Evolutionary conservation across 2,888 invertebrate species (phyloP).

Genomic region (Helobdella robusta): DNA sequence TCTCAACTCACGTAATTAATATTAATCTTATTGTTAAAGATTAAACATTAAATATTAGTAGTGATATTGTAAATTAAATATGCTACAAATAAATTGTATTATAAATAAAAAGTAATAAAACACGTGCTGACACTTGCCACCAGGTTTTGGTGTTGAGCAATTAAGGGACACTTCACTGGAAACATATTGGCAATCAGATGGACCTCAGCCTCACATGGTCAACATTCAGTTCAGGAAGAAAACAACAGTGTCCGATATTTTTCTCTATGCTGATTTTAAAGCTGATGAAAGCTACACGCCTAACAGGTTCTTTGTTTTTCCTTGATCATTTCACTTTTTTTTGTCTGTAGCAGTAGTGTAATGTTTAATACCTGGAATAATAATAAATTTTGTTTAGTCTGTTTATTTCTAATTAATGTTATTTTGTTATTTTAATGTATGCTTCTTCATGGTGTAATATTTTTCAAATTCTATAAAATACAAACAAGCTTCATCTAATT

Average conservation of each 20-base stretch:
- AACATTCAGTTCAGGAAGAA: conserved; percentile 92
- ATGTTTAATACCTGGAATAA: too few relatives aligned
- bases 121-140: too few relatives aligned
- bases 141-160: conserved; percentile 94
- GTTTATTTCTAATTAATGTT: background rate
- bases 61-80: too few relatives aligned
- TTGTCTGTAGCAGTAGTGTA: background rate
- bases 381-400: too few relatives aligned
- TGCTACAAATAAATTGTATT: too few relatives aligned
- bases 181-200: conserved; percentile 99
- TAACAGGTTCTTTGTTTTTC: conserved; percentile 55
- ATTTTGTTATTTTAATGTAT: too few relatives aligned
- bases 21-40: too few relatives aligned
- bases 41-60: too few relatives aligned
- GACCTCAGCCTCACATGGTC: conserved; percentile 90
- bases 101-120: too few relatives aligned
- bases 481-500: background rate
- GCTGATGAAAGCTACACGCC: conserved; percentile 98
- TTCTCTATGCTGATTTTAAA: conserved; percentile 94
- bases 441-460: too few relatives aligned
- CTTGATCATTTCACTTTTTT: background rate
- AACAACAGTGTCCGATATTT: conserved; percentile 86
- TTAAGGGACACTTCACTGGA: conserved; percentile 87
- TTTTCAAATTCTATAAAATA: background rate
- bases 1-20: too few relatives aligned